phyloP scores from a whole-genome alignment of 2,797 vertebrate species.

The Poliocrania exsul region DNA sequence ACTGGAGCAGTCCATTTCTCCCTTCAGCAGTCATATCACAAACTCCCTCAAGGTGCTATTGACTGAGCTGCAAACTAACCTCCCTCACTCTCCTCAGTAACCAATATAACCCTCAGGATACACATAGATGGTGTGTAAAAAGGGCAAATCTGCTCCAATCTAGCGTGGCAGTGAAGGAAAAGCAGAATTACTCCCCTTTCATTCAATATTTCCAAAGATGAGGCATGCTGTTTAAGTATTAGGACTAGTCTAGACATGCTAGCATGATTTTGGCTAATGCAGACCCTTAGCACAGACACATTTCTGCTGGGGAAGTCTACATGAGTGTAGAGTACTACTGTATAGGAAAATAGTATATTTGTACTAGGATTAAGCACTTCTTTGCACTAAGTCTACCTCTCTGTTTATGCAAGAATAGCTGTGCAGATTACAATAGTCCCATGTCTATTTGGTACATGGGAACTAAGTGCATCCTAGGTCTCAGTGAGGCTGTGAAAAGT shows the following conservation, averaged over 20 bases:
- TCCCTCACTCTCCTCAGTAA: not conserved
- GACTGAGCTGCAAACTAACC: not conserved
- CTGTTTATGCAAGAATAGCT: not conserved
- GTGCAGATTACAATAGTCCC: not conserved
- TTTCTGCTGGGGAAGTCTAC: not conserved
- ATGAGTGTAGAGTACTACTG: fast-evolving
- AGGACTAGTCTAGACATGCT: not conserved
- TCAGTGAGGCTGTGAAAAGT: not conserved
- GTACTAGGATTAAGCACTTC: not conserved
- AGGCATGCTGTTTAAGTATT: not conserved
- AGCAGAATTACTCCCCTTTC: not conserved
- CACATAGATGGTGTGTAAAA: not conserved
- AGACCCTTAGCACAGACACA: not conserved
- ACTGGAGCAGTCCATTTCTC: not conserved
- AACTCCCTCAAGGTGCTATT: not conserved
- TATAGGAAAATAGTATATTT: not conserved
- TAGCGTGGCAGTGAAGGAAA: not conserved
- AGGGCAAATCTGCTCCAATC: not conserved
- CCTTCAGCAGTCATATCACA: not conserved
- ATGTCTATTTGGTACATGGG: not conserved
- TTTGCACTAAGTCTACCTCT: not conserved
- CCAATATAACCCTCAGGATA: not conserved
- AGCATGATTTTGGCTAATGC: not conserved
- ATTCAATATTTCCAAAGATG: not conserved
- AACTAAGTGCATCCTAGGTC: not conserved